A percentile compares a stretch with the other conserved stretches of the same genome.
These are phyloP conservation scores for Asteroscopus sphinx DNA, from an alignment of 2,888 invertebrate species.

Conservation along the genomic window DNA sequence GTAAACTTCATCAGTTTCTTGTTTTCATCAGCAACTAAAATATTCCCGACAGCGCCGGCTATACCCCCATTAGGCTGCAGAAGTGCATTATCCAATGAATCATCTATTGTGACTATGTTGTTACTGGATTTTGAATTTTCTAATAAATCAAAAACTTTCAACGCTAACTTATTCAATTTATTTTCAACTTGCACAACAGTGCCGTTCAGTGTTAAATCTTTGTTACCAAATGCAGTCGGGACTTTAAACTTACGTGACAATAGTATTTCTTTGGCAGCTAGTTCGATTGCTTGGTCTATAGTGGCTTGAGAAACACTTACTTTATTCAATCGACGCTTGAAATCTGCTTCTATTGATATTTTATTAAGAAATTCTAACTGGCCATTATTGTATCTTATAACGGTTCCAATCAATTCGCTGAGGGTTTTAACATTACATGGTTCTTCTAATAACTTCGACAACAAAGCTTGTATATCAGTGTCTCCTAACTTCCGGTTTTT, in stretches of 20 bases:
- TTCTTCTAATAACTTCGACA: constrained; percentile 9
- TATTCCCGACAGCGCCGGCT: constrained; percentile 33
- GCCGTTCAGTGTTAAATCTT: constrained; percentile 41
- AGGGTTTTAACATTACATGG: constrained; percentile 13
- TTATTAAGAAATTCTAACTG: constrained; percentile 6
- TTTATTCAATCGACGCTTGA: neutral
- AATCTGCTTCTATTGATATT: neutral
- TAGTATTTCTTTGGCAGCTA: constrained; percentile 10
- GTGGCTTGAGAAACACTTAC: neutral
- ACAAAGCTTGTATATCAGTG: neutral
- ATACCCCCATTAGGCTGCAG: constrained; percentile 23
- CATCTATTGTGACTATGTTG: constrained; percentile 24
- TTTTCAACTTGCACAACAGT: constrained; percentile 13
- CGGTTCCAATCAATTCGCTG: constrained; percentile 23
- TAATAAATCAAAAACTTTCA: constrained; percentile 6
- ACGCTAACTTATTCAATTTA: constrained; percentile 4
- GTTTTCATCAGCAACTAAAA: constrained; percentile 18
- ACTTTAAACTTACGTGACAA: constrained; percentile 8
- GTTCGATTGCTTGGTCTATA: neutral
- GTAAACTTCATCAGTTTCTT: constrained; percentile 26
- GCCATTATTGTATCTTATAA: constrained; percentile 18
- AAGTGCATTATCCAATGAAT: constrained; percentile 14
- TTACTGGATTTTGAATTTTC: neutral
- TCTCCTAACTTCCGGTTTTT: constrained; percentile 11
- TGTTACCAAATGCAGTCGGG: constrained; percentile 26